Evolutionary conservation across 2,888 invertebrate species (phyloP), one percentile per base, ranked within the genome.

Genomic region (Norana najaformis): DNA sequence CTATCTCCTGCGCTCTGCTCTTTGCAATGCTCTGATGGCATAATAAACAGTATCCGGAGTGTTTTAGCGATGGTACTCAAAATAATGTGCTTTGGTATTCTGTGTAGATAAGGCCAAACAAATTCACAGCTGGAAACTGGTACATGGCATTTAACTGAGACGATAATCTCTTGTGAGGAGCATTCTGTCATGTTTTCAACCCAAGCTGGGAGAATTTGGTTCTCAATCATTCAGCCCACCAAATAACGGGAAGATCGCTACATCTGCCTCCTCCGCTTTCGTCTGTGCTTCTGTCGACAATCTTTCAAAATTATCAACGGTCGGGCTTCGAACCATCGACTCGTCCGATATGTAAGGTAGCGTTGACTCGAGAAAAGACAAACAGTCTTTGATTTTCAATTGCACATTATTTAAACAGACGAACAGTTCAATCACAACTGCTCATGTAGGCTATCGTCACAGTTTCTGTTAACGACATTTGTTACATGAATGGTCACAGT

Each of bases 81-180:
- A 69, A 69, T 69, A n/a, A 69, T n/a, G n/a, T n/a, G n/a, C 69
- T 69, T 69, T 69, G n/a, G 69, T 69, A n/a, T n/a, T n/a, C 69
- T 69, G 69, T 13, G 30, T n/a, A 69, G 8, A n/a, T 0, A 69
- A 30, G n/a, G n/a, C 69, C 30, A 5, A 6, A 69, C 69, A 16
- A 69, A n/a, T 30, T 69, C 69, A n/a, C 30, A 69, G 5, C 69
- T 8, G 3, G n/a, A 6, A 69, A n/a, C 8, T 69, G 69, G 69
- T 16, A 8, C 69, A 69, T 69, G 69, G 30, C 69, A 69, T 30
- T 69, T n/a, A 11, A 69, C n/a, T 69, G 69, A 69, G 69, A 69
- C 69, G n/a, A n/a, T 16, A n/a, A 6, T 47, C 47, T 47, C 47
- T 47, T 47, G 47, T 3, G 47, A 47, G 20, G 47, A 47, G 47